Base-by-base conservation (phyloP, 2,113 vertebrate species). In the Ramphastos sulfuratus region DNA sequence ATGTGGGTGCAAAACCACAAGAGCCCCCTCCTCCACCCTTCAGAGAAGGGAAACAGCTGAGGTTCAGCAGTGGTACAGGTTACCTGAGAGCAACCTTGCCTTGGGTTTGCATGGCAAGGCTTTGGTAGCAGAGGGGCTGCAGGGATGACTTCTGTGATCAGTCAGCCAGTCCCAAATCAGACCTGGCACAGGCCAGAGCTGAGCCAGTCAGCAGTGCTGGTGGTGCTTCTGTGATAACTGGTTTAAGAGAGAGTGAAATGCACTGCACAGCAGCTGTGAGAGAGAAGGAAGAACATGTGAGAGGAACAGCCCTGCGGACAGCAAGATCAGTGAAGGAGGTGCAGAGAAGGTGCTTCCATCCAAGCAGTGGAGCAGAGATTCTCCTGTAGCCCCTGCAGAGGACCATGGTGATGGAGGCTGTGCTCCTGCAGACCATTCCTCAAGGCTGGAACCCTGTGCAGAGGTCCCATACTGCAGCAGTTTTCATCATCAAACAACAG, bases 1-100 rank as follows among this genome's bases (percentile, higher is more conserved):
- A 80, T 87, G 95, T 95, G 81, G 95, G 95, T 96, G 95, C 79
- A 31, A 97, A 97, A 94, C 97, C 97, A 96, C 97, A 96, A 95
- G 88, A 95, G 89, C 89, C 95, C 95, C 91, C 95, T 94, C 91
- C 78, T 88, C 82, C 94, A 86, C 94, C 46, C 87, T 33, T 28
- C 60, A 89, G 64, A 71, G 80, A 95, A 65, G 92, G 91, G 93
- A 95, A 96, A 91, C 88, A 92, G 87, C 91, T 95, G 94, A 96
- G 95, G 95, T 95, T 94, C 87, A 63, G 71, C 19, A 74, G 75
- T 1, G 1, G 15, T 39, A 28, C n/a, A 71, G 37, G 52, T 72
- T 96, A 69, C 63, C 55, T 28, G 28, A 71, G 48, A 56, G 16
- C 28, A 88, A 66, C 35, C 39, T 83, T 27, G 20, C 11, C 3